Base-by-base conservation (phyloP, 2,797 vertebrate genomes). In the Phoeniculus purpureus region DNA sequence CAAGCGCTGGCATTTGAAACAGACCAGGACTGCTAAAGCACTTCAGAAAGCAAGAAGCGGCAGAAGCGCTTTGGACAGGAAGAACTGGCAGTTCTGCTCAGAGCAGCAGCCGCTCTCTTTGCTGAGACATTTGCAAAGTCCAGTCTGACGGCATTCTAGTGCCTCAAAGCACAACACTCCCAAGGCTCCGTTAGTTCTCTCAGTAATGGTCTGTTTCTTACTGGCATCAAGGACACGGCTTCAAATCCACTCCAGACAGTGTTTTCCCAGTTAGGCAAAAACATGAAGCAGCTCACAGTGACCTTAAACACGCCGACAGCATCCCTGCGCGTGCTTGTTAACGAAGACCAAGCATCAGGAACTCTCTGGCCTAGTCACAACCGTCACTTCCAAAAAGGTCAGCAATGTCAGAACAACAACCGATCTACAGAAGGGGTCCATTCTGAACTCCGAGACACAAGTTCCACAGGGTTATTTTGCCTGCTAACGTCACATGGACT, bases 401-500 rank as follows among this genome's bases (percentile, higher is more conserved):
- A 40, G 12, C 48, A 64, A 32, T 7, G 11, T 22, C 55, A 90
- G 70, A 91, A 32, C 43, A 87, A 19, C 5, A 91, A 12, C 3
- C 64, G 14, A 64, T n/a, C 43, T 71, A 34, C 21, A 75, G 52
- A 78, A 87, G 14, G 52, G 4, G 2, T 43, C 18, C 37, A 34
- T 32, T 37, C 18, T 79, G 32, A 81, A 75, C 76, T 76, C 83
- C 76, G 43, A 94, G 27, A 55, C 32, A 31, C 5, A 40, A 18
- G 45, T 60, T 51, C 27, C 26, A 59, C 31, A 31, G 45, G 55
- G 70, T 52, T 59, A 62, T 60, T 70, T 15, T 50, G 9, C 37
- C 47, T 29, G 34, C 2, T 60, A 77, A 54, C 7, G 4, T 43
- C 20, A 21, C 0, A 0, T 6, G 18, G 9, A 65, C 9, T 52